These are phyloP conservation scores for Aphidius colemani DNA, from an alignment of 2,888 invertebrate species.

Conservation along the genomic window DNA sequence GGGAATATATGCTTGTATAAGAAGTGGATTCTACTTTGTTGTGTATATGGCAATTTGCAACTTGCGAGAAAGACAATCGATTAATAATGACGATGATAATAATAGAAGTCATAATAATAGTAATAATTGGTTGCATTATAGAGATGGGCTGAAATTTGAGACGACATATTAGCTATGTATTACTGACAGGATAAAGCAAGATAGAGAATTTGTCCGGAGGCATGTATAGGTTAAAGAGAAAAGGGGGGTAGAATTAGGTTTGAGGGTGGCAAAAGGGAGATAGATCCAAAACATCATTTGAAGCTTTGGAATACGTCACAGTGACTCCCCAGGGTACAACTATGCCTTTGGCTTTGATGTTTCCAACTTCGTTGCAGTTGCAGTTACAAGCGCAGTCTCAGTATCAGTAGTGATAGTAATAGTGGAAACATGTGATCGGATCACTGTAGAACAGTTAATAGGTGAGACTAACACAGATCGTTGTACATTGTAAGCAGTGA, in stretches of 20 bases:
- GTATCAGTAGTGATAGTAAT: too few relatives aligned
- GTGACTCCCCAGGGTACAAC: conserved; percentile 53
- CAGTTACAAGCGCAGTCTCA: too few relatives aligned
- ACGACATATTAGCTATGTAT: conserved; percentile 22
- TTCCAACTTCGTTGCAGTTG: conserved; percentile 35
- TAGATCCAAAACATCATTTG: conserved; percentile 12
- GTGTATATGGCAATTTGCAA: neutral
- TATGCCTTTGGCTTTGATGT: conserved; percentile 61
- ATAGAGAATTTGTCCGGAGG: conserved; percentile 18
- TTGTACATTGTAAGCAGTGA: conserved; percentile 15
- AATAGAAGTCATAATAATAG: too few relatives aligned
- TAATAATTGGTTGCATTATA: conserved; percentile 24
- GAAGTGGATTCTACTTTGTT: neutral
- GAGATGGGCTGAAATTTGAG: conserved; percentile 31
- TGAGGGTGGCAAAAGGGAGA: conserved; percentile 12
- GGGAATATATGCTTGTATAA: neutral
- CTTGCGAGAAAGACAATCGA: conserved; percentile 2
- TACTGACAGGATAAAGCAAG: conserved; percentile 15
- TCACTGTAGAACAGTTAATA: conserved; percentile 41
- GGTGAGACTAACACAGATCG: conserved; percentile 34
- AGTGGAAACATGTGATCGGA: conserved; percentile 48
- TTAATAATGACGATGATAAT: conserved; percentile 17
- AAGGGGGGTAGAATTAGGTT: conserved; percentile 5
- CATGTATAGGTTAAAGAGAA: conserved; percentile 7
- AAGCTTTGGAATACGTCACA: conserved; percentile 39